Evolutionary conservation across 2,797 vertebrate species (phyloP).

Genomic region (Poeciliopsis gracilis): DNA sequence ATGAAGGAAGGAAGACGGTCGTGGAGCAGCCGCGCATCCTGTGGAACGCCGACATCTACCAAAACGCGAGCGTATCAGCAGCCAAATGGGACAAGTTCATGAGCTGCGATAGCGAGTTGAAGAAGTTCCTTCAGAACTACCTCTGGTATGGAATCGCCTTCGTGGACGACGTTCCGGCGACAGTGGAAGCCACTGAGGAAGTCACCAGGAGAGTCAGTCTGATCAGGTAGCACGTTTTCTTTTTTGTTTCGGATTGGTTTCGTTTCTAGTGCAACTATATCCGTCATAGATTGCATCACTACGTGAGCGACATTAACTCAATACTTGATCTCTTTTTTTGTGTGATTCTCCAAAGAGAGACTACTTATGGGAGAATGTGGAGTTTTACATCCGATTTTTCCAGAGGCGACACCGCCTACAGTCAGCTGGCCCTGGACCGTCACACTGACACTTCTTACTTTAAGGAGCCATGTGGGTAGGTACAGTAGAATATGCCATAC

Average conservation of each 20-base stretch:
- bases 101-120: slow-evolving; percentile 86
- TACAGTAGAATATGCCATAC: slow-evolving; percentile 7
- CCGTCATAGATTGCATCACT: background rate
- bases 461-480: slow-evolving; percentile 92
- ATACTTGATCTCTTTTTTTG: background rate
- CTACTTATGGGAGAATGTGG: slow-evolving; percentile 93
- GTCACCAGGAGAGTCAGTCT: slow-evolving; percentile 86
- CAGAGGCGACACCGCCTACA: slow-evolving; percentile 91
- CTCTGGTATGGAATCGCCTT: slow-evolving; percentile 91
- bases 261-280: background rate
- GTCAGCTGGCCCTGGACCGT: slow-evolving; percentile 88
- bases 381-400: slow-evolving; percentile 92
- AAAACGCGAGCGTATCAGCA: slow-evolving; percentile 75
- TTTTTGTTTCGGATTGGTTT: background rate
- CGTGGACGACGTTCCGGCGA: slow-evolving; percentile 87
- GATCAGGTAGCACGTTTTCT: slow-evolving; percentile 83
- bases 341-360: slow-evolving; percentile 82
- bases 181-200: slow-evolving; percentile 87
- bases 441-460: slow-evolving; percentile 95
- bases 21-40: slow-evolving; percentile 84
- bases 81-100: slow-evolving; percentile 85
- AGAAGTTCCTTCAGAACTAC: slow-evolving; percentile 87
- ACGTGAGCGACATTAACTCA: background rate
- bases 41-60: slow-evolving; percentile 88
- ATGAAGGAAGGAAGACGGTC: slow-evolving; percentile 83